A percentile compares a stretch with the other conserved stretches of the same genome.
phyloP scores from a whole-genome alignment of 2,113 vertebrate genomes.

The Lepus americanus region DNA sequence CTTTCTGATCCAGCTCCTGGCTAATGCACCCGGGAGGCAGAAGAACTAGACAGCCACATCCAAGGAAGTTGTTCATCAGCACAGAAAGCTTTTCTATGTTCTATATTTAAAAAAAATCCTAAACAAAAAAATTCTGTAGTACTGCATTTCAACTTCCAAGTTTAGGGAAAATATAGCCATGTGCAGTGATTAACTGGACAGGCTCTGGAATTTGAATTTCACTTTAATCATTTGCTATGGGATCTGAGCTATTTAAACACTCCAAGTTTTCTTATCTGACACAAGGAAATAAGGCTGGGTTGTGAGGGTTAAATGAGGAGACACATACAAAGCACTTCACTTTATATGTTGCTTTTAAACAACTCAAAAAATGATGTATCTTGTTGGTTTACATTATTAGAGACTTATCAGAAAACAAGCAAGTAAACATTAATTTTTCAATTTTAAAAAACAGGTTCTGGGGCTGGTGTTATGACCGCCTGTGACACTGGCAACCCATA shows the following conservation, averaged over 20 bases:
- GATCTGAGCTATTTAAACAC: background rate
- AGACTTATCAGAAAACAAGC: background rate
- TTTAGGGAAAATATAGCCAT: background rate
- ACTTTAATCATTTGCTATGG: background rate
- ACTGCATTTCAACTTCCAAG: background rate
- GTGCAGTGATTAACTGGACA: background rate
- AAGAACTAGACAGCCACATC: background rate
- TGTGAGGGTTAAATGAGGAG: background rate
- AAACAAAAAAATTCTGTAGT: background rate
- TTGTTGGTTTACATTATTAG: background rate
- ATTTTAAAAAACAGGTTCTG: background rate
- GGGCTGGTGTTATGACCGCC: too few species aligned
- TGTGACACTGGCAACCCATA: too few species aligned
- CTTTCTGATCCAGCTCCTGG: too few species aligned
- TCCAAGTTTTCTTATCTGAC: conserved; percentile 15
- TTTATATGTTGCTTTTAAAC: background rate
- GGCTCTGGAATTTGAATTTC: background rate
- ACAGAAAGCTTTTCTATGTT: background rate
- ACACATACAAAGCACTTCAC: background rate
- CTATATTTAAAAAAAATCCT: background rate
- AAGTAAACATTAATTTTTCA: background rate
- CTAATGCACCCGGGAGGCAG: background rate
- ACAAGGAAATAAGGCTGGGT: background rate
- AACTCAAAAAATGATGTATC: background rate
- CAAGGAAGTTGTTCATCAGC: background rate